Base-by-base conservation (phyloP, 2,888 invertebrate species). In the Cylloceria caligata region DNA sequence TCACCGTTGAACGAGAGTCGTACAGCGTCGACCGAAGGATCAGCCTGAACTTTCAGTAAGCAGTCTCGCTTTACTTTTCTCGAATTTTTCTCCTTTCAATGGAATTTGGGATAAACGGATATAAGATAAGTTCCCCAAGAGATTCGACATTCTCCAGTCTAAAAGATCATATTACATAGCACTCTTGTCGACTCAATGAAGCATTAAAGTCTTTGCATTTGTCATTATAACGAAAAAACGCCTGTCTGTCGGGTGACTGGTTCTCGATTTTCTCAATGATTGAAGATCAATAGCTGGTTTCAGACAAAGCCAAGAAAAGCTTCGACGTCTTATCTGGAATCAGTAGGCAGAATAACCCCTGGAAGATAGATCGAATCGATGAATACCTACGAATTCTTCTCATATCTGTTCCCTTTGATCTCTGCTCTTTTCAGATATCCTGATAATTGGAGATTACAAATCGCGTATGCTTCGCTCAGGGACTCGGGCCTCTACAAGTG, bases 401-500 rank as follows among this genome's bases (percentile, higher is more conserved):
- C 57, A 21, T 57, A 71, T 71, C 64, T 80, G 42, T 68, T 71
- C 79, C 55, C 74, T 77, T 75, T 71, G 67, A 74, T 80, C 77
- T 72, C 52, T 11, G 60, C 69, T 72, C 49, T 47, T 36, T 87
- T 81, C 85, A 92, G 92, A 86, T 92, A 92, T 81, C 95, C 95
- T 45, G 94, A 94, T 90, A 95, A 95, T 92, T 95, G 95, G 94
- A 93, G 95, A 85, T 92, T 95, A 84, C 94, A 94, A 90, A 95
- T 95, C 86, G 93, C 93, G 81, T 94, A 94, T 88, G 94, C 95
- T 81, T 94, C 94, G 57, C 93, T 94, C 79, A 93, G 94, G 78
- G 95, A 95, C 89, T 95, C 95, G 84, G 95, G 95, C 11, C 92
- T 95, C 67, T 95, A 95, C 92, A 94, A 95, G 90, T 95, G 95